phyloP scores from a whole-genome alignment of 2,113 vertebrate genomes.

The Taxidea taxus region DNA sequence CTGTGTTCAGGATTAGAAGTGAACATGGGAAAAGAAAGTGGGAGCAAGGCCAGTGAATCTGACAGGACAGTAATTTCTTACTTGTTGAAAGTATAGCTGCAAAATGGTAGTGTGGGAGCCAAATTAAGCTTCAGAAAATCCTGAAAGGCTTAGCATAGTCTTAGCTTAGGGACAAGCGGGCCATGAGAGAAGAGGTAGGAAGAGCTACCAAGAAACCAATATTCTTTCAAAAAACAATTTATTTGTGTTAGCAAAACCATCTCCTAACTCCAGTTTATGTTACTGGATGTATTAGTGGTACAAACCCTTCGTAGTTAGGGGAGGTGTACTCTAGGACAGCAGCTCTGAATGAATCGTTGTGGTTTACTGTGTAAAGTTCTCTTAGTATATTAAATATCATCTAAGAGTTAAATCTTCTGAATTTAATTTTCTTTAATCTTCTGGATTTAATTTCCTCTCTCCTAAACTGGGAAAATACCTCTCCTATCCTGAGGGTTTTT shows the following conservation, averaged over 20 bases:
- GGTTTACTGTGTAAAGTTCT: neutral
- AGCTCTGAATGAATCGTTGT: neutral
- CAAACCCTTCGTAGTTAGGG: neutral
- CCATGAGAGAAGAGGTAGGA: neutral
- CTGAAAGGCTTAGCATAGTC: neutral
- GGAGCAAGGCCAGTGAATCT: neutral
- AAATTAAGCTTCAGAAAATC: neutral
- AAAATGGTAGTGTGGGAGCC: neutral
- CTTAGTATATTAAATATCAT: neutral
- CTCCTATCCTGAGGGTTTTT: neutral
- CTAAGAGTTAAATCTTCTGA: neutral
- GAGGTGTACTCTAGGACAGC: neutral
- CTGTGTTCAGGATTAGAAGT: neutral
- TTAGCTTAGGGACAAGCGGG: neutral
- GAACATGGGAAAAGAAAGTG: neutral
- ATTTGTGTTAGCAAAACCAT: neutral
- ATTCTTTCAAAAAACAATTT: neutral
- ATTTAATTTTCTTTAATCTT: neutral
- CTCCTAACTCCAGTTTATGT: neutral
- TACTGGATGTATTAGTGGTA: neutral
- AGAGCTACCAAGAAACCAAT: neutral
- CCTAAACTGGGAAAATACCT: neutral
- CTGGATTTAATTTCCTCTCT: neutral
- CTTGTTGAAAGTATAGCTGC: neutral
- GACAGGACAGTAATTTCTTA: neutral